These are phyloP conservation scores for Rhadina sibilatrix DNA, from an alignment of 2,113 vertebrate genomes.

Conservation along the genomic window DNA sequence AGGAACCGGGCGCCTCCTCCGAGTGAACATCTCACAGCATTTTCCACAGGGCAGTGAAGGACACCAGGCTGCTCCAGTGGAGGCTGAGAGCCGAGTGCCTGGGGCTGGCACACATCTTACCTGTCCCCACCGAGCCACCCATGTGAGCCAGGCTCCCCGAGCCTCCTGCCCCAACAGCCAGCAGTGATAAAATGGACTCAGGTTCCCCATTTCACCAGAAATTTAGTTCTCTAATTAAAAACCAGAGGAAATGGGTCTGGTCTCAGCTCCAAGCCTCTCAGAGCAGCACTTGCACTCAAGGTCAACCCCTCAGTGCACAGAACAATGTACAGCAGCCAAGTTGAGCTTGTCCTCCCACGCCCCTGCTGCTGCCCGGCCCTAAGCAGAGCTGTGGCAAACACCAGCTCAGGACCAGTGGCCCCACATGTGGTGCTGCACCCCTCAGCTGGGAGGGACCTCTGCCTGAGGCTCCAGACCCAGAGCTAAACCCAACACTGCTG, in stretches of 20 bases:
- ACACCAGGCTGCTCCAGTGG: neutral
- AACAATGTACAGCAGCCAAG: neutral
- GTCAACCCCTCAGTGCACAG: neutral
- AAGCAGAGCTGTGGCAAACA: neutral
- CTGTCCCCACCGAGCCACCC: fast-evolving
- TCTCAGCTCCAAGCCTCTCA: neutral
- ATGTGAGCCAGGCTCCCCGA: neutral
- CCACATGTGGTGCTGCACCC: neutral
- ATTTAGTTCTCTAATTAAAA: neutral
- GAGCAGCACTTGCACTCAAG: neutral
- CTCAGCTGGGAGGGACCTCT: neutral
- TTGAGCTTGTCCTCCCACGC: fast-evolving
- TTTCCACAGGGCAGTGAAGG: fast-evolving
- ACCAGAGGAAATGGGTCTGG: neutral
- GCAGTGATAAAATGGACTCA: fast-evolving
- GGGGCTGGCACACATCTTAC: neutral
- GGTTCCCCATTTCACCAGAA: neutral
- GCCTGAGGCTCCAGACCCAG: neutral
- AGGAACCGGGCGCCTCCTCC: fast-evolving
- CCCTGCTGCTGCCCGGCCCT: fast-evolving
- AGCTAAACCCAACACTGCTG: neutral
- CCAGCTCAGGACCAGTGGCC: neutral
- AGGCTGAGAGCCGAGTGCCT: neutral
- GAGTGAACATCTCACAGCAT: neutral
- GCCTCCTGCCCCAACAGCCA: neutral